Percentiles rank a stretch among this genome's conserved stretches.
phyloP scores from a whole-genome alignment of 1,140 invertebrate species.

The Ceratitis capitata region DNA sequence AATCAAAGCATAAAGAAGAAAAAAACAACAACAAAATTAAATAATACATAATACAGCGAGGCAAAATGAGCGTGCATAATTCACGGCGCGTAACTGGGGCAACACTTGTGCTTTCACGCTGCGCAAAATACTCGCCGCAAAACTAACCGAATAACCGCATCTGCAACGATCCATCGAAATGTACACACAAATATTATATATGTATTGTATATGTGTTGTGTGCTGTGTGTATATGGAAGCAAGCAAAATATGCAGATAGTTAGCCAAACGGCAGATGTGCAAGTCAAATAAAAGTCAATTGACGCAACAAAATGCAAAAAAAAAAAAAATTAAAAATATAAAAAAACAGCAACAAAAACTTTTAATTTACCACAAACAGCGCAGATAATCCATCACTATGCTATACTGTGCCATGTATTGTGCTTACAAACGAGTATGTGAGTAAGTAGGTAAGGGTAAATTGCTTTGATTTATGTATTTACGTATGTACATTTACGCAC shows the following conservation, averaged over 20 bases:
- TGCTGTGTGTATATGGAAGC: neutral
- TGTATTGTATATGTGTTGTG: no score
- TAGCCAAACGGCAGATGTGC: neutral
- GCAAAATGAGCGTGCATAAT: neutral
- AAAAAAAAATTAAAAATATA: neutral
- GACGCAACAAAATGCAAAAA: neutral
- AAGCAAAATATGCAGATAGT: neutral
- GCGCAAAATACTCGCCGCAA: neutral
- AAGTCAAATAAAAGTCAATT: slow-evolving; percentile 5
- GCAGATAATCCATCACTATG: neutral
- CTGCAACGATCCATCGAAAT: neutral
- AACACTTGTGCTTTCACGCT: slow-evolving; percentile 35
- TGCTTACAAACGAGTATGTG: no score
- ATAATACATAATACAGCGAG: neutral
- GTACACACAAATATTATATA: no score
- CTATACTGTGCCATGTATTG: neutral
- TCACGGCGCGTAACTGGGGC: slow-evolving; percentile 29
- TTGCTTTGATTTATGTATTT: neutral
- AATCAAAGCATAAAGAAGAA: neutral
- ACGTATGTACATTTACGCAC: neutral
- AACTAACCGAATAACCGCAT: neutral
- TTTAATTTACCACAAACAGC: slow-evolving; percentile 11
- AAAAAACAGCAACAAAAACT: neutral
- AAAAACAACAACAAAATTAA: neutral
- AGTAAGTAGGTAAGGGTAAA: no score